Evolutionary conservation across 2,888 invertebrate species (phyloP).

Genomic region (Drosophila villosipedis): DNA sequence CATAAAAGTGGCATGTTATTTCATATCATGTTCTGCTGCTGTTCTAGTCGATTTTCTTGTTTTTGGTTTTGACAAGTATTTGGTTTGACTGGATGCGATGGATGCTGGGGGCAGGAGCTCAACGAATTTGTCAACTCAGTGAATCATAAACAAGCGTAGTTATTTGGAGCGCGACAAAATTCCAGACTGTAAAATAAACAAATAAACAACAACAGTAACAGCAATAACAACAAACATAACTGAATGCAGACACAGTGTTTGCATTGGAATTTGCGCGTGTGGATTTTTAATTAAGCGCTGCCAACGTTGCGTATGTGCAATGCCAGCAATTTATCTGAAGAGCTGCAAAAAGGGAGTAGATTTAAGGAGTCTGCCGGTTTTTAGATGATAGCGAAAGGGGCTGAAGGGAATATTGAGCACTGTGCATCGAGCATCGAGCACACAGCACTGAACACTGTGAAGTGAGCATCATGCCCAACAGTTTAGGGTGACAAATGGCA

Average conservation of each 20-base stretch:
- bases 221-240: conserved; percentile 25
- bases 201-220: conserved; percentile 24
- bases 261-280: conserved; percentile 69
- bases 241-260: conserved; percentile 59
- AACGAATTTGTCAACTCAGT: conserved; percentile 75
- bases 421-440: background rate
- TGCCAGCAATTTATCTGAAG: conserved; percentile 41
- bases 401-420: background rate
- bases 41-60: conserved; percentile 48
- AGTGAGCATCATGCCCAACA: conserved; percentile 52
- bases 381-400: background rate
- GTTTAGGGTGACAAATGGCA: conserved; percentile 57
- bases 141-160: conserved; percentile 69
- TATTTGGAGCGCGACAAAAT: conserved; percentile 58
- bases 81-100: conserved; percentile 17
- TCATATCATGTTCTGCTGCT: conserved; percentile 61
- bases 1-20: conserved; percentile 66
- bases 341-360: conserved; percentile 9
- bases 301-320: conserved; percentile 69
- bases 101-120: conserved; percentile 16
- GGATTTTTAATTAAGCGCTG: conserved; percentile 68
- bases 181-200: conserved; percentile 38
- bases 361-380: conserved; percentile 23
- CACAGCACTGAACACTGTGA: conserved; percentile 25
- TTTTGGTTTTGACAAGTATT: conserved; percentile 34